phyloP scores from a whole-genome alignment of 2,888 invertebrate species.

The Leistus spinibarbis region DNA sequence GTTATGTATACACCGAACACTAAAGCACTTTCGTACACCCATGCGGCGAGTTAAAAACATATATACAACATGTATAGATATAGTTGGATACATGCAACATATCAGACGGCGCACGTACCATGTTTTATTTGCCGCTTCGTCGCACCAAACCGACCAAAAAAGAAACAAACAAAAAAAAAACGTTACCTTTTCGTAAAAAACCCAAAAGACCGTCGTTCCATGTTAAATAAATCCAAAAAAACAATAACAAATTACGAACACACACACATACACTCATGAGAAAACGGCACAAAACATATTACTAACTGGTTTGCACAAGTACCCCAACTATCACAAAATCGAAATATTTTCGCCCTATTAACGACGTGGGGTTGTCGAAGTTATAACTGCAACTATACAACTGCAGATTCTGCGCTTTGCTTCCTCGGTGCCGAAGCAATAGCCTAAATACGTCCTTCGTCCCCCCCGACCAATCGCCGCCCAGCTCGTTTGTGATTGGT shows the following conservation, averaged over 20 bases:
- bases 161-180: constrained; percentile 61
- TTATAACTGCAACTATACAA: constrained; percentile 13
- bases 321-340: background rate
- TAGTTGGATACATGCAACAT: background rate
- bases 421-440: background rate
- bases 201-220: constrained; percentile 81
- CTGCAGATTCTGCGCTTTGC: constrained; percentile 34
- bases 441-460: constrained; percentile 30
- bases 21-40: too few relatives aligned
- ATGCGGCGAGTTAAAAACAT: too few relatives aligned
- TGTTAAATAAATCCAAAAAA: constrained; percentile 68
- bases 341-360: background rate
- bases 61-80: background rate
- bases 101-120: constrained; percentile 21
- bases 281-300: background rate
- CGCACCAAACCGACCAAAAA: constrained; percentile 43
- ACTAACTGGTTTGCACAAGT: background rate
- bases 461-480: constrained; percentile 13
- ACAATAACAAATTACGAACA: constrained; percentile 22
- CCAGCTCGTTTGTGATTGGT: constrained; percentile 10
- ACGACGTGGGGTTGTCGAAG: background rate
- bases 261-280: constrained; percentile 22
- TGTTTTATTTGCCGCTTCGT: background rate
- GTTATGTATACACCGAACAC: too few relatives aligned
- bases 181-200: constrained; percentile 83